Percentiles rank a stretch among this genome's conserved stretches.
These are phyloP conservation scores for Calidris pugnax DNA, from an alignment of 2,113 vertebrate species.

Conservation along the genomic window DNA sequence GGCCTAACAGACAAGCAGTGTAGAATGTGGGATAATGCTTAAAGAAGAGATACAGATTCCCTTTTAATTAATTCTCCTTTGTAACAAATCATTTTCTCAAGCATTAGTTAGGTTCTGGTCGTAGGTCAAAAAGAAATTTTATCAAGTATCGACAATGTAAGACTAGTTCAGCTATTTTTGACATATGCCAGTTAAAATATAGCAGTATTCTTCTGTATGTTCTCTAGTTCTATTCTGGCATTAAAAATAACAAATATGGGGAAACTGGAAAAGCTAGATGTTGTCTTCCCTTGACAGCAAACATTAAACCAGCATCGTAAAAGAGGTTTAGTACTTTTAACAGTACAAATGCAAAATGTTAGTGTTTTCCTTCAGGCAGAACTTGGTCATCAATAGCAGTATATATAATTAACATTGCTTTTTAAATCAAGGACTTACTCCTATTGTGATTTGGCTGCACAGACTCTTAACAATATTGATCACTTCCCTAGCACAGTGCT, in stretches of 20 bases:
- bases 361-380: background rate
- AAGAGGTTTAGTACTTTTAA: background rate
- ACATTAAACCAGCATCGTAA: background rate
- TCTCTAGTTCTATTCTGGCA: background rate
- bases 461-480: background rate
- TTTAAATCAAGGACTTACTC: background rate
- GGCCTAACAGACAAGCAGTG: background rate
- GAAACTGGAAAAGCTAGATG: background rate
- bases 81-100: background rate
- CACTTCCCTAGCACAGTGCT: background rate
- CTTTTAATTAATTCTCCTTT: background rate
- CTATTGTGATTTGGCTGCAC: background rate
- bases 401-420: background rate
- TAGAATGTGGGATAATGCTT: background rate
- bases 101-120: background rate
- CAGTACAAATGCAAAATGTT: background rate
- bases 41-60: background rate
- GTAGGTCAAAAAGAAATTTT: background rate
- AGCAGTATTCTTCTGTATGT: background rate
- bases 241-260: background rate
- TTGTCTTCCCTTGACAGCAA: background rate
- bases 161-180: background rate
- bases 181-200: background rate
- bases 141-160: background rate
- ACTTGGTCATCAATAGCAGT: background rate